Percentiles rank a stretch among this genome's conserved stretches.
Conservation (phyloP, 2,888 invertebrate species). For the Scaptomyza caliginosa region DNA sequence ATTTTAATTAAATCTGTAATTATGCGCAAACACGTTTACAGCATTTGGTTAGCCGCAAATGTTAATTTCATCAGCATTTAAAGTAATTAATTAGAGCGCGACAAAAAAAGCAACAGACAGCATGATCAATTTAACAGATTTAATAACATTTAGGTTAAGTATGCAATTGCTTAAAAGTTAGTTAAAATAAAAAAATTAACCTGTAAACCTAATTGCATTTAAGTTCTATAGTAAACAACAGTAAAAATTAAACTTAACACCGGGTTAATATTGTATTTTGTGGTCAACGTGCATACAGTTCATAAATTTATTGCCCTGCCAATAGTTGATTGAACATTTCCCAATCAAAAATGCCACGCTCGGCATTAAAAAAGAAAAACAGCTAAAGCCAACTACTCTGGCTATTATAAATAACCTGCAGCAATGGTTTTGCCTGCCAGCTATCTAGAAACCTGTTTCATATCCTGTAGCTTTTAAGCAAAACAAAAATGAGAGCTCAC, state of each 20-base stretch:
- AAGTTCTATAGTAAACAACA: too few relatives aligned
- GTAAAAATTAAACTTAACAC: too few relatives aligned
- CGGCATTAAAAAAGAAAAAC: neutral
- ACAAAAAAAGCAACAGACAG: neutral
- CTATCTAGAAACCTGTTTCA: slow-evolving; percentile 1
- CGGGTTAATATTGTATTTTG: neutral
- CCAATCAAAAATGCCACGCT: slow-evolving; percentile 49
- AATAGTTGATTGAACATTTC: slow-evolving; percentile 43
- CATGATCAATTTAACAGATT: slow-evolving; percentile 21
- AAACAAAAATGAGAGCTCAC: too few relatives aligned
- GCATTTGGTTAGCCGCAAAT: slow-evolving; percentile 48
- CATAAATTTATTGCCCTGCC: slow-evolving; percentile 13
- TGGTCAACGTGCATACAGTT: slow-evolving; percentile 5
- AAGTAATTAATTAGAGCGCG: slow-evolving; percentile 56
- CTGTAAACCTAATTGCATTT: neutral
- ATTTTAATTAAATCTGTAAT: slow-evolving; percentile 71
- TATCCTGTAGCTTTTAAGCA: slow-evolving; percentile 3
- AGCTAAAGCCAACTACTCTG: too few relatives aligned
- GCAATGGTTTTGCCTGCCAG: neutral
- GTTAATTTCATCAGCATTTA: slow-evolving; percentile 43
- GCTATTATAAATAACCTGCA: slow-evolving; percentile 1
- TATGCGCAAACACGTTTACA: slow-evolving; percentile 54
- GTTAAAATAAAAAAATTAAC: neutral
- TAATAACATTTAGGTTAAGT: neutral
- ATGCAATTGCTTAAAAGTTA: neutral